Percentiles rank a stretch among this genome's conserved stretches.
Conservation (phyloP, 2,797 vertebrate species). For the Columba guinea region DNA sequence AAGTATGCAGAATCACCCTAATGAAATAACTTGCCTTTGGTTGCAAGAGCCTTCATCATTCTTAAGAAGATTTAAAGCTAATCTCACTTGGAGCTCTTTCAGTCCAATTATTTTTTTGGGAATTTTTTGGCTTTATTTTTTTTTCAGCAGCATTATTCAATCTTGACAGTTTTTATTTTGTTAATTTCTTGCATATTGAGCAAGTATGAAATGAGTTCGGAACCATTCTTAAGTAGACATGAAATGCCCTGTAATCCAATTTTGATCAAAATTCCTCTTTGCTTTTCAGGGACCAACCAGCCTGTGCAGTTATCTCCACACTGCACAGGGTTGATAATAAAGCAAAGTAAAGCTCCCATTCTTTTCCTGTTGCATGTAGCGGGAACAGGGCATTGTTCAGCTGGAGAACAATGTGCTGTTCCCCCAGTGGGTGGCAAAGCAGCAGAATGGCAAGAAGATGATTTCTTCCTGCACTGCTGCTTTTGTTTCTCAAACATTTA, state of each 20-base stretch:
- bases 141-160: slow-evolving; percentile 42
- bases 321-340: slow-evolving; percentile 62
- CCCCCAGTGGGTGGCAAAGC: background rate
- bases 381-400: slow-evolving; percentile 30
- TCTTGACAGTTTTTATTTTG: slow-evolving; percentile 48
- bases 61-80: slow-evolving; percentile 68
- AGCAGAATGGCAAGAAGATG: background rate
- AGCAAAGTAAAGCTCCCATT: slow-evolving; percentile 24
- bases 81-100: slow-evolving; percentile 52
- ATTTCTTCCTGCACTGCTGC: background rate
- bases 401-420: slow-evolving; percentile 43
- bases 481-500: background rate
- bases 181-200: slow-evolving; percentile 44
- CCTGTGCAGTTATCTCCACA: slow-evolving; percentile 8
- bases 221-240: slow-evolving; percentile 66
- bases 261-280: slow-evolving; percentile 64
- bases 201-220: slow-evolving; percentile 59
- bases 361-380: slow-evolving; percentile 19
- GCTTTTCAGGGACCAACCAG: slow-evolving; percentile 26
- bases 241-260: slow-evolving; percentile 63
- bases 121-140: background rate
- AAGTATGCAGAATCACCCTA: slow-evolving; percentile 55
- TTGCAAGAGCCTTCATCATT: slow-evolving; percentile 38
- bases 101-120: slow-evolving; percentile 9
- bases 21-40: slow-evolving; percentile 64